A percentile compares a stretch with the other conserved stretches of the same genome.
These are phyloP conservation scores for Trachelus troglodyta DNA, from an alignment of 2,888 invertebrate species.

Conservation along the genomic window DNA sequence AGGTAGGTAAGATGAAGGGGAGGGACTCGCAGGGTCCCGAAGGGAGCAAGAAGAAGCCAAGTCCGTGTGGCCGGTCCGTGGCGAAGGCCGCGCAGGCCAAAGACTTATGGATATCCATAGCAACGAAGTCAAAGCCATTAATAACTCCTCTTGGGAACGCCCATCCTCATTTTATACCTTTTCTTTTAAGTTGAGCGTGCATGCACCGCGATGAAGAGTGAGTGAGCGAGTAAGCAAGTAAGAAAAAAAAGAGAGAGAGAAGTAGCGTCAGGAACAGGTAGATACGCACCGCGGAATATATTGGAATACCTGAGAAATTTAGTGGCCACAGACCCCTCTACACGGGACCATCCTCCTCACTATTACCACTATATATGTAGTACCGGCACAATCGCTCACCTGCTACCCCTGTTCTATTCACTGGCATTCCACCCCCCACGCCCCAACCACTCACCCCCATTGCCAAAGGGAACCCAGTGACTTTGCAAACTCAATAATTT, in stretches of 20 bases:
- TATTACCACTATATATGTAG: background rate
- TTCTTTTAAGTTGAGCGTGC: constrained; percentile 64
- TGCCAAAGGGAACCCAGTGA: too few relatives aligned
- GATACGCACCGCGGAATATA: constrained; percentile 61
- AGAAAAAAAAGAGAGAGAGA: constrained; percentile 18
- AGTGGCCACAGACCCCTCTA: constrained; percentile 42
- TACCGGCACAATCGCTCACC: too few relatives aligned
- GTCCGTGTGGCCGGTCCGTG: constrained; percentile 19
- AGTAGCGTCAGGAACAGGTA: constrained; percentile 35
- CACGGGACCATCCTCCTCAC: constrained; percentile 6
- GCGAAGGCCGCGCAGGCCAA: constrained; percentile 49
- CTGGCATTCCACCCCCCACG: too few relatives aligned
- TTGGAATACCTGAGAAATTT: constrained; percentile 65
- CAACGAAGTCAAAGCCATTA: constrained; percentile 66
- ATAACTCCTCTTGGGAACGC: constrained; percentile 64
- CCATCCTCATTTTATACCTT: constrained; percentile 64
- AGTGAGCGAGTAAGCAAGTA: constrained; percentile 19
- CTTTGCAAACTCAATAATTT: too few relatives aligned
- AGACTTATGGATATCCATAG: constrained; percentile 67
- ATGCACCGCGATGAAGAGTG: constrained; percentile 29
- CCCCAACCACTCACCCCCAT: too few relatives aligned
- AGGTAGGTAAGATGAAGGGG: background rate
- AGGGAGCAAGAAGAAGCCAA: constrained; percentile 2
- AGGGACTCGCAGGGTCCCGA: background rate
- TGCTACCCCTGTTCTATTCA: too few relatives aligned